Conservation (phyloP, 1,140 invertebrate species). For the Mizuhopecten yessoensis region DNA sequence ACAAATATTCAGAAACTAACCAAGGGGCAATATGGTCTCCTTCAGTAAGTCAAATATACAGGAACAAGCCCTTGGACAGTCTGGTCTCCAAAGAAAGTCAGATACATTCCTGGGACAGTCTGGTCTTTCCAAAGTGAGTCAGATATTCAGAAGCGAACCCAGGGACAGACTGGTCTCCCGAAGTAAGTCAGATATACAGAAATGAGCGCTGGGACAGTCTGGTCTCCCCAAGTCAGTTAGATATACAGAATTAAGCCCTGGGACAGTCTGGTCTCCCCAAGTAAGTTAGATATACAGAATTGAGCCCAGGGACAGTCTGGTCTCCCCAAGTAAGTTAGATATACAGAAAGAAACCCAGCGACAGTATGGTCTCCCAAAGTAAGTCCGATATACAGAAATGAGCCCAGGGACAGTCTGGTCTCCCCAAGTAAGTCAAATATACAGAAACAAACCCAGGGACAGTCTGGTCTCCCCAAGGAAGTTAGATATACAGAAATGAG, state of each 20-base stretch:
- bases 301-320: background rate
- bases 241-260: conserved; percentile 65
- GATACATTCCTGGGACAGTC: background rate
- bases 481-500: too few relatives aligned
- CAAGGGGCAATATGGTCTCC: background rate
- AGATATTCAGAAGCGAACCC: background rate
- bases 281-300: background rate
- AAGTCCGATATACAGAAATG: background rate
- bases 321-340: conserved; percentile 62
- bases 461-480: too few relatives aligned
- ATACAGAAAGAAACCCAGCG: background rate
- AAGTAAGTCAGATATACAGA: conserved; percentile 66
- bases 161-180: conserved; percentile 60
- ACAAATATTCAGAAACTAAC: background rate
- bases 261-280: background rate
- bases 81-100: background rate
- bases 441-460: too few relatives aligned
- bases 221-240: too few relatives aligned
- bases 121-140: background rate
- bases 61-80: background rate
- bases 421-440: too few relatives aligned
- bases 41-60: background rate
- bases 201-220: conserved; percentile 59
- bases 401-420: background rate
- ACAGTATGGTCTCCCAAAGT: background rate